Evolutionary conservation across 2,797 vertebrate genomes (phyloP).

Genomic region (Cheirogaleus major): DNA sequence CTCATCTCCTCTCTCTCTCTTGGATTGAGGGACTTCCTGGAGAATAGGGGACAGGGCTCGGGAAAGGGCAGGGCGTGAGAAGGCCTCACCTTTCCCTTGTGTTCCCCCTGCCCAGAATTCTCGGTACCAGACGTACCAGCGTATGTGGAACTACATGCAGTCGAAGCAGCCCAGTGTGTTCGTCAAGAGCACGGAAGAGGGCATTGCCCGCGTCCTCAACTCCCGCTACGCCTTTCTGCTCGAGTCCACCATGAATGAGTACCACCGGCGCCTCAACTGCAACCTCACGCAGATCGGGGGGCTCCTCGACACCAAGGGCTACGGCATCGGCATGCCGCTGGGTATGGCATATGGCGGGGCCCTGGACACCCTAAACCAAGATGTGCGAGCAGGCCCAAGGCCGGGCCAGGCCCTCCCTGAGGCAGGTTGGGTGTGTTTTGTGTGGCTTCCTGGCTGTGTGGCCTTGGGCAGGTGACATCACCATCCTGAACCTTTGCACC

Average conservation of each 20-base stretch:
- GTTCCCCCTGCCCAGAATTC: conserved; percentile 87
- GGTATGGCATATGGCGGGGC: conserved; percentile 79
- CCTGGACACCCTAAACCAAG: background rate
- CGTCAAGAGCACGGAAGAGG: conserved; percentile 95
- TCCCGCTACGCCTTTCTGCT: conserved; percentile 95
- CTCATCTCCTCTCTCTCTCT: background rate
- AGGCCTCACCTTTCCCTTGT: background rate
- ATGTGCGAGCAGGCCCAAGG: background rate
- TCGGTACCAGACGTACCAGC: conserved; percentile 94
- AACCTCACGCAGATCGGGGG: conserved; percentile 96
- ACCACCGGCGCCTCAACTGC: conserved; percentile 94
- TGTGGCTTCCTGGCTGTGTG: background rate
- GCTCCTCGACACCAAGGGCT: conserved; percentile 95
- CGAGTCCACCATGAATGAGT: conserved; percentile 96
- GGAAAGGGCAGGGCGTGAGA: background rate
- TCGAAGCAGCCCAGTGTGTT: conserved; percentile 96
- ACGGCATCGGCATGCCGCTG: conserved; percentile 94
- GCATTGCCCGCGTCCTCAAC: conserved; percentile 93
- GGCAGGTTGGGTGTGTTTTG: background rate
- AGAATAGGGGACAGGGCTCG: background rate
- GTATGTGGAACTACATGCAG: conserved; percentile 98
- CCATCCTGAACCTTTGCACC: background rate
- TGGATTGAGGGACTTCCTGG: background rate
- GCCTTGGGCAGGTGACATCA: background rate
- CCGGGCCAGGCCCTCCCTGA: background rate